Base-by-base conservation (phyloP, 2,888 invertebrate species). In the Drosophila nr. fundita region DNA sequence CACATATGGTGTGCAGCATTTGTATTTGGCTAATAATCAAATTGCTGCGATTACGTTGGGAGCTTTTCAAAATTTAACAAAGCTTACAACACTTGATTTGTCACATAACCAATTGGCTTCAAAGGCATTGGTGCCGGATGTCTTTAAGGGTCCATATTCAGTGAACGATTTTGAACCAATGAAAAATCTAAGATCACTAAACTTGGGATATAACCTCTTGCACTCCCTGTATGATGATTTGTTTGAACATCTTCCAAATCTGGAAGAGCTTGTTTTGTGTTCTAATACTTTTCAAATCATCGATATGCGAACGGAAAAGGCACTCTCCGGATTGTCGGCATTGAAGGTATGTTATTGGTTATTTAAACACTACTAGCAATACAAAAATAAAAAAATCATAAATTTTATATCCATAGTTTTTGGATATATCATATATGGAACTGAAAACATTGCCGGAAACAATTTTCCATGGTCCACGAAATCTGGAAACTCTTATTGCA, bases 251-350 rank as follows among this genome's bases (percentile, higher is more conserved):
- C 92, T 96, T 5, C 94, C 95, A 0, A 94, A 95, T 55, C 90
- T 98, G 42, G 95, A 95, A 79, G 94, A 94, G 18, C 91, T 98
- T 55, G 95, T 95, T 82, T 93, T 98, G 30, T 95, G 95, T 73
- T 94, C 95, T n/a, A 98, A 98, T 92, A 96, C 96, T 0, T 93
- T 98, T 18, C 94, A 94, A 18, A 94, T 94, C 0, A 94, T 97
- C 8, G 96, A 96, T 87, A 93, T 94, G 11, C 94, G 93, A 18
- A 96, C 96, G 0, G 86, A 94, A 1, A 93, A 95, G 0, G 96
- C 97, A 0, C 94, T 98, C 27, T 94, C 95, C 0, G 95, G 95
- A 69, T 92, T 97, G 55, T 91, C 94, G 0, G 93, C 94, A 80
- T 92, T 97, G 50, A 95, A 96, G 94, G 96, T 96, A 88, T 27